Conservation (phyloP, 2,113 vertebrate species). For the Blennius ocellaris region DNA sequence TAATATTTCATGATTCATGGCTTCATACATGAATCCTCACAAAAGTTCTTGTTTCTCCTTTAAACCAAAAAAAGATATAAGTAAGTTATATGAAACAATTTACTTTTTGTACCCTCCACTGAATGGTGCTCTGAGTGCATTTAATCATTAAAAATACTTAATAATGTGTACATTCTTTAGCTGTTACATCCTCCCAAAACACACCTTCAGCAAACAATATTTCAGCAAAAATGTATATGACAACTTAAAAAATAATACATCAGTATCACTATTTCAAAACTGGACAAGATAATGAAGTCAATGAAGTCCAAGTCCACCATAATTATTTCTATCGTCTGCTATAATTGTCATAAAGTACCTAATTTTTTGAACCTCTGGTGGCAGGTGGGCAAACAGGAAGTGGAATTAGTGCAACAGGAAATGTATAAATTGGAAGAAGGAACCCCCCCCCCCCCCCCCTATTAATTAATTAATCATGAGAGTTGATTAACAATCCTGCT, state of each 20-base stretch:
- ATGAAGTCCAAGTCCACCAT: conserved; percentile 9
- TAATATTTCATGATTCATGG: conserved; percentile 60
- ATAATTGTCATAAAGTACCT: too few species aligned
- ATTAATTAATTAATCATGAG: too few species aligned
- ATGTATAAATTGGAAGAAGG: too few species aligned
- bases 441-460: too few species aligned
- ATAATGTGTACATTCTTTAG: background rate
- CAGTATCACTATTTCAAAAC: background rate
- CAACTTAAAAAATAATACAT: too few species aligned
- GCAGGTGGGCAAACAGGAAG: too few species aligned
- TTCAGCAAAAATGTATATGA: too few species aligned
- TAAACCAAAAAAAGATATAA: conserved; percentile 46
- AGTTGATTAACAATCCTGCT: too few species aligned
- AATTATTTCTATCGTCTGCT: background rate
- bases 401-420: too few species aligned
- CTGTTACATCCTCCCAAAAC: too few species aligned
- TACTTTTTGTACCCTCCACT: conserved; percentile 17
- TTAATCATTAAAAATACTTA: conserved; percentile 44
- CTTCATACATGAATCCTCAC: conserved; percentile 55
- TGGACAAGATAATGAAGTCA: conserved; percentile 3
- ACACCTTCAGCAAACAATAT: too few species aligned
- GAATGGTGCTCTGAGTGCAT: conserved; percentile 22
- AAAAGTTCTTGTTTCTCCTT: conserved; percentile 43
- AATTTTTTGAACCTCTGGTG: too few species aligned
- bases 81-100: conserved; percentile 40